Evolutionary conservation across 1,140 invertebrate genomes (phyloP).

Genomic region (Cydia fagiglandana): DNA sequence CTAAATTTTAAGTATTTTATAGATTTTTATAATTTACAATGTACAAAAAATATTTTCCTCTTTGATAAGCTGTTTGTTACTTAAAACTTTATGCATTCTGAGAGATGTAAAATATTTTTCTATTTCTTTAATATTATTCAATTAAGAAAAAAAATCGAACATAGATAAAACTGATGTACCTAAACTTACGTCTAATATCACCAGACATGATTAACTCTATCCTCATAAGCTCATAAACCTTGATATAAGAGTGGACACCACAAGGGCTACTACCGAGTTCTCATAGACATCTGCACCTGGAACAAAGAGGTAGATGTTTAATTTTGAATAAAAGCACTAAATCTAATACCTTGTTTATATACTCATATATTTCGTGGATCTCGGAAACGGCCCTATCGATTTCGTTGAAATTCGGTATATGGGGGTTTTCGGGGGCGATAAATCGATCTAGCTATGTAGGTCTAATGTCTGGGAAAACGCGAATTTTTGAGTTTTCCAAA

Average conservation of each 20-base stretch:
- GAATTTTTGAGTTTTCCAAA: too few species aligned
- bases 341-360: too few species aligned
- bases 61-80: slow-evolving; percentile 36
- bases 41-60: slow-evolving; percentile 58
- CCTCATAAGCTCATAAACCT: slow-evolving; percentile 70
- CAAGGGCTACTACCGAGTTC: slow-evolving; percentile 39
- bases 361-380: too few species aligned
- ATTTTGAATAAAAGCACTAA: too few species aligned
- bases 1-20: neutral
- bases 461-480: too few species aligned
- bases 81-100: too few species aligned
- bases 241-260: slow-evolving; percentile 56
- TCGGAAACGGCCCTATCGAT: too few species aligned
- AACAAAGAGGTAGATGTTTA: slow-evolving; percentile 34
- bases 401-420: too few species aligned
- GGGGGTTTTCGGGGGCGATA: too few species aligned
- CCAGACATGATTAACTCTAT: slow-evolving; percentile 55
- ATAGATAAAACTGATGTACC: slow-evolving; percentile 44
- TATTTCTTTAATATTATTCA: neutral
- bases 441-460: too few species aligned
- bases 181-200: slow-evolving; percentile 71
- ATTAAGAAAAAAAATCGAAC: neutral
- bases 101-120: too few species aligned
- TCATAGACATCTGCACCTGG: slow-evolving; percentile 41
- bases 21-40: slow-evolving; percentile 43